phyloP scores from a whole-genome alignment of 2,888 invertebrate genomes.

The Trichacis sp. region DNA sequence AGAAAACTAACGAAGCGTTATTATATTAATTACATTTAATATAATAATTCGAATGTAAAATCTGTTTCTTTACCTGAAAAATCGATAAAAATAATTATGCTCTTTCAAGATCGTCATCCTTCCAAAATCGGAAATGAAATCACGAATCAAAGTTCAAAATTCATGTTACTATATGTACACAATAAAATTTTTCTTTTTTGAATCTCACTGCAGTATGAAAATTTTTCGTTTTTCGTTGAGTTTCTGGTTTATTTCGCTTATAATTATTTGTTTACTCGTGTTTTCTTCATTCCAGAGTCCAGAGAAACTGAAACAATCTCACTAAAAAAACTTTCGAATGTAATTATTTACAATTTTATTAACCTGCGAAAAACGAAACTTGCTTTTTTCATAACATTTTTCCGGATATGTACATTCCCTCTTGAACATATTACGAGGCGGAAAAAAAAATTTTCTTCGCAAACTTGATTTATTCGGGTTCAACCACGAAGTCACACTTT shows the following conservation, averaged over 20 bases:
- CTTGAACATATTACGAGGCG: conserved; percentile 43
- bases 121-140: conserved; percentile 38
- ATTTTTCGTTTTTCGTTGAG: conserved; percentile 16
- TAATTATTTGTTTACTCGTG: neutral
- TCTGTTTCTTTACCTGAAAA: too few species aligned
- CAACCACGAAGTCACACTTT: too few species aligned
- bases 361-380: conserved; percentile 11
- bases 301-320: conserved; percentile 17
- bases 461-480: too few species aligned
- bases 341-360: conserved; percentile 37
- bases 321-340: conserved; percentile 28
- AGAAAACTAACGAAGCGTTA: conserved; percentile 13
- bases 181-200: conserved; percentile 15
- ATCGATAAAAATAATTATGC: conserved; percentile 6
- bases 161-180: conserved; percentile 21
- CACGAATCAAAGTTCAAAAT: conserved; percentile 19
- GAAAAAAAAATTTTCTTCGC: conserved; percentile 9
- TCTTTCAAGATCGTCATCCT: conserved; percentile 18
- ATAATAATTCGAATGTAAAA: neutral
- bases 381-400: conserved; percentile 6
- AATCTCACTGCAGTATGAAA: conserved; percentile 16
- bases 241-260: conserved; percentile 9
- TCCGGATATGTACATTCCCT: conserved; percentile 47
- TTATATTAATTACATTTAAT: conserved; percentile 6
- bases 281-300: neutral